Conservation (phyloP, 1,140 invertebrate species). For the Lasioglossum baleicum region DNA sequence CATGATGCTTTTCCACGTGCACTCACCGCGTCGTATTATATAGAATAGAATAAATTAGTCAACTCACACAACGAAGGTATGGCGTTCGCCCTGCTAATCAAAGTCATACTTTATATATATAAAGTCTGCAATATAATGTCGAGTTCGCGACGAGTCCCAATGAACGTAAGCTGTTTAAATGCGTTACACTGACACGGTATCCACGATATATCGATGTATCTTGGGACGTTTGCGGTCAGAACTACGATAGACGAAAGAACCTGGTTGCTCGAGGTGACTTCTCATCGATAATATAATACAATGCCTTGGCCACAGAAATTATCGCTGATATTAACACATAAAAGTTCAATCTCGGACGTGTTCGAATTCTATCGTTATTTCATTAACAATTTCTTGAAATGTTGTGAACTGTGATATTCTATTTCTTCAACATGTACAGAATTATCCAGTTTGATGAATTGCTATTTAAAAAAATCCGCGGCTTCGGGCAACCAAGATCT, state of each 20-base stretch:
- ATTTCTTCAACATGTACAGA: no score
- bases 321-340: no score
- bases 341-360: no score
- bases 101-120: not conserved
- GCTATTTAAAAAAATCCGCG: not conserved
- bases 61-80: constrained; percentile 46
- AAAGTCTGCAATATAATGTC: constrained; percentile 42
- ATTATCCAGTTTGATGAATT: not conserved
- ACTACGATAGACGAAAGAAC: not conserved
- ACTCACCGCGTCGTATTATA: constrained; percentile 40
- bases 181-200: constrained; percentile 14
- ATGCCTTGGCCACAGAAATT: no score
- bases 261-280: not conserved
- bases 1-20: constrained; percentile 56
- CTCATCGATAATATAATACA: not conserved
- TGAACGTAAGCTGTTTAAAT: constrained; percentile 15
- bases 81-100: constrained; percentile 36
- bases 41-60: constrained; percentile 45
- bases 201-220: not conserved
- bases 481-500: not conserved
- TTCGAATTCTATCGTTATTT: no score
- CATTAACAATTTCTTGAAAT: no score
- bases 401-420: no score
- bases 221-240: not conserved
- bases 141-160: constrained; percentile 30